Conservation (phyloP, 2,888 invertebrate species). For the Drosophila nr. perissopoda region DNA sequence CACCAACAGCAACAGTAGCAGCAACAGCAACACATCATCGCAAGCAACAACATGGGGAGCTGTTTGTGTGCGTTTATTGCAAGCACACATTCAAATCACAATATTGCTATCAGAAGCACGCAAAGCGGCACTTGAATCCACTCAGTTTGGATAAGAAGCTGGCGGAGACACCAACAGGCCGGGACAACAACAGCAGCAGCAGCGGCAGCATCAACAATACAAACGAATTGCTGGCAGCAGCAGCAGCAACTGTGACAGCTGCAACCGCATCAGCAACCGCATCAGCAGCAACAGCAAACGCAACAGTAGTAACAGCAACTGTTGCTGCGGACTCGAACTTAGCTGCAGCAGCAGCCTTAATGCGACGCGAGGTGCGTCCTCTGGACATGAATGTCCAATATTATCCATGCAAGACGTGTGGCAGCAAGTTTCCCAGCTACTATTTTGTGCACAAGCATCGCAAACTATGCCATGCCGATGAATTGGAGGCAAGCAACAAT, state of each 20-base stretch:
- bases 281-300: conserved; percentile 3
- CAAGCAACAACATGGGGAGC: conserved; percentile 74
- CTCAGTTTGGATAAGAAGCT: conserved; percentile 85
- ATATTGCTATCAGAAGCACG: conserved; percentile 94
- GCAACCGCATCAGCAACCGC: conserved; percentile 1
- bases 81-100: conserved; percentile 93
- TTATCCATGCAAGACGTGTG: conserved; percentile 97
- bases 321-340: conserved; percentile 1
- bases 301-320: conserved; percentile 3
- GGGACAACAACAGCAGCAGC: conserved; percentile 21
- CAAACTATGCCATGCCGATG: conserved; percentile 91
- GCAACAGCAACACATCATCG: conserved; percentile 38
- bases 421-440: conserved; percentile 96
- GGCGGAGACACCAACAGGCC: conserved; percentile 20
- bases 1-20: conserved; percentile 41
- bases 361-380: conserved; percentile 87
- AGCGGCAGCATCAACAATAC: conserved; percentile 9
- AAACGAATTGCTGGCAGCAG: conserved; percentile 1
- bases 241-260: conserved; percentile 13
- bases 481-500: conserved; percentile 67
- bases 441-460: conserved; percentile 97
- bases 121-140: conserved; percentile 89
- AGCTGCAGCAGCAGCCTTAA: conserved; percentile 64
- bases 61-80: conserved; percentile 90
- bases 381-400: conserved; percentile 93